phyloP scores from a whole-genome alignment of 2,888 invertebrate genomes.

The Anarsia innoxiella region DNA sequence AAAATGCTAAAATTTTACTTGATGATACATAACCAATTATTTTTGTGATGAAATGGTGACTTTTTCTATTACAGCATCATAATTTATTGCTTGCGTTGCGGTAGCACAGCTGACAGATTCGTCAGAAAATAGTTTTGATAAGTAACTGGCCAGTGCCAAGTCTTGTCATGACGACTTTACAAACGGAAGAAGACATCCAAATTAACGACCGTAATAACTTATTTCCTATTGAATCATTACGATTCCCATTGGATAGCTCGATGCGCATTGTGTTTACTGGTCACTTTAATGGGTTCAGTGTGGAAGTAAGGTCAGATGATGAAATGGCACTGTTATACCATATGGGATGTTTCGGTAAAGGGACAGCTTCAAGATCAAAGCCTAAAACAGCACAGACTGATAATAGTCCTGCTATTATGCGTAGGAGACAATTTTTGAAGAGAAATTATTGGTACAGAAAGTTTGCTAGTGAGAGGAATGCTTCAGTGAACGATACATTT shows the following conservation, averaged over 20 bases:
- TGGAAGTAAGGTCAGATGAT: constrained; percentile 75
- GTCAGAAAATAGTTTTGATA: constrained; percentile 54
- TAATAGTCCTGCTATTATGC: constrained; percentile 50
- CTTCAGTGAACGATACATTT: constrained; percentile 34
- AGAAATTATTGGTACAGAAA: constrained; percentile 74
- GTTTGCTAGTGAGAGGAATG: constrained; percentile 34
- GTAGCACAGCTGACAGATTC: constrained; percentile 32
- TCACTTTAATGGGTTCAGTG: constrained; percentile 79
- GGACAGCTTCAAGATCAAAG: constrained; percentile 76
- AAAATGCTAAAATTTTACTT: constrained; percentile 27
- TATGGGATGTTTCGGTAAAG: constrained; percentile 87
- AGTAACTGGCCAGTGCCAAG: constrained; percentile 59
- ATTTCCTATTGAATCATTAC: constrained; percentile 56
- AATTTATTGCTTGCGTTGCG: too few relatives aligned
- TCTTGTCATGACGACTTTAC: constrained; percentile 49
- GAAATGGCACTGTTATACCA: constrained; percentile 78
- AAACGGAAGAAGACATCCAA: constrained; percentile 65
- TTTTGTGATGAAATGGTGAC: constrained; percentile 28
- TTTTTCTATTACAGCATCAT: constrained; percentile 41
- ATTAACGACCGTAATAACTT: constrained; percentile 62
- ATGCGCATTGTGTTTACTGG: constrained; percentile 72
- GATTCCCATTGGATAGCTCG: constrained; percentile 59
- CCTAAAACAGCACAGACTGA: constrained; percentile 57
- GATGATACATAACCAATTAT: constrained; percentile 27
- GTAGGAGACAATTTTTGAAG: constrained; percentile 76